Evolutionary conservation across 2,888 invertebrate species (phyloP).

Genomic region (Herminia tarsipennalis): DNA sequence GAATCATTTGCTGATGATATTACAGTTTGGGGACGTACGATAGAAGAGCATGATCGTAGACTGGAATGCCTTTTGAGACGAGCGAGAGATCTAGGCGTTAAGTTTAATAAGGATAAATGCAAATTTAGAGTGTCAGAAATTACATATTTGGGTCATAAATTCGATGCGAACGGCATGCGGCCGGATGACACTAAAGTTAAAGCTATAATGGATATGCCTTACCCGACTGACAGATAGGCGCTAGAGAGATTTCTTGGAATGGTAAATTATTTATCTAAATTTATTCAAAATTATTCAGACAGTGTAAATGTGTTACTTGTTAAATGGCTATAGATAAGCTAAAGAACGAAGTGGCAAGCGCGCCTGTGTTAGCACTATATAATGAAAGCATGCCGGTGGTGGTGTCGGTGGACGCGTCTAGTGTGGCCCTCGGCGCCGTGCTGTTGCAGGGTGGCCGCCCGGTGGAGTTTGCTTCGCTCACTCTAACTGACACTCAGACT

Average conservation of each 20-base stretch:
- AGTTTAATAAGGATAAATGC: conserved; percentile 20
- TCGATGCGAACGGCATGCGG: conserved; percentile 14
- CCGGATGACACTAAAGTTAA: conserved; percentile 20
- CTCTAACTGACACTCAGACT: conserved; percentile 30
- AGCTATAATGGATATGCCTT: conserved; percentile 29
- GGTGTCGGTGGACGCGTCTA: conserved; percentile 36
- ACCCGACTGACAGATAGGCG: conserved; percentile 14
- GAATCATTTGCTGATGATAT: conserved; percentile 12
- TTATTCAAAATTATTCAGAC: conserved; percentile 39
- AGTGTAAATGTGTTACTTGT: too few species aligned
- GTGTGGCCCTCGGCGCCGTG: conserved; percentile 29
- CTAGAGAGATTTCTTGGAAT: conserved; percentile 39
- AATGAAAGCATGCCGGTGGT: conserved; percentile 10
- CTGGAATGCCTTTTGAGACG: conserved; percentile 10
- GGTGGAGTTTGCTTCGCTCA: conserved; percentile 10
- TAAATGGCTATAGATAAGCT: conserved; percentile 13
- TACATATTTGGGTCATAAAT: conserved; percentile 21
- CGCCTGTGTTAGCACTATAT: conserved; percentile 21
- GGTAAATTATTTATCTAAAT: conserved; percentile 37
- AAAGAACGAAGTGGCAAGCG: conserved; percentile 7
- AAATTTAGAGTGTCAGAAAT: conserved; percentile 22
- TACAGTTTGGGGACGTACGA: conserved; percentile 1
- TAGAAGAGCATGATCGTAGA: conserved; percentile 20
- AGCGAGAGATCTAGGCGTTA: conserved; percentile 13
- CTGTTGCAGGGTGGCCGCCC: too few species aligned